Conservation (phyloP, 2,113 vertebrate genomes). For the Speoplatyrhinus poulsoni region DNA sequence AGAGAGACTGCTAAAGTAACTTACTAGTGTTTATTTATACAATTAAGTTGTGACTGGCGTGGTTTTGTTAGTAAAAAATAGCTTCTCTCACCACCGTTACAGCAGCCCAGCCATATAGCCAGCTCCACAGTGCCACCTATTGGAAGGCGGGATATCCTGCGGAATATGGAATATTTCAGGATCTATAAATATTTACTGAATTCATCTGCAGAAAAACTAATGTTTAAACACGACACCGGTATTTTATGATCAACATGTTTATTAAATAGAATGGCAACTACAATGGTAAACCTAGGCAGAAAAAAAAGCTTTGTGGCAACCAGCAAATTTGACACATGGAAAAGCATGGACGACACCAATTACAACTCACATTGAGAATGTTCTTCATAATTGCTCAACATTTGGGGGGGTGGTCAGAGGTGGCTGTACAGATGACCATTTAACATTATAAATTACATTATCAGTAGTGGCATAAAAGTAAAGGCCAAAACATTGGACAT, state of each 20-base stretch:
- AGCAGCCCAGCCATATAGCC: neutral
- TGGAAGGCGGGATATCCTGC: neutral
- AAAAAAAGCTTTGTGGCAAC: constrained; percentile 59
- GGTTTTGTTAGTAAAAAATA: too few relatives aligned
- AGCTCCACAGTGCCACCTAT: neutral
- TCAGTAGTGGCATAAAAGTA: constrained; percentile 1
- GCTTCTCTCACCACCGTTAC: too few relatives aligned
- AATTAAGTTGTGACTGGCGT: too few relatives aligned
- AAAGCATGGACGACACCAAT: constrained; percentile 52
- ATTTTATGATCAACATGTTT: constrained; percentile 69
- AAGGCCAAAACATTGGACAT: neutral
- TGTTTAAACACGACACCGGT: constrained; percentile 11
- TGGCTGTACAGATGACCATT: neutral
- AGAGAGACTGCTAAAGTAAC: too few relatives aligned
- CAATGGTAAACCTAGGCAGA: constrained; percentile 67
- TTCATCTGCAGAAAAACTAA: neutral
- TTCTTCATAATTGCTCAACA: constrained; percentile 15
- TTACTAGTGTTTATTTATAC: too few relatives aligned
- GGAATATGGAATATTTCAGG: neutral
- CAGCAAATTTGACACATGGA: constrained; percentile 48
- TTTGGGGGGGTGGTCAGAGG: neutral
- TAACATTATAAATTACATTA: constrained; percentile 4
- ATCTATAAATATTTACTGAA: too few relatives aligned
- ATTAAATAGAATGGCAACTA: constrained; percentile 71
- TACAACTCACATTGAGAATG: constrained; percentile 39